phyloP scores from a whole-genome alignment of 2,113 vertebrate genomes.

The Gymnobelideus leadbeateri region DNA sequence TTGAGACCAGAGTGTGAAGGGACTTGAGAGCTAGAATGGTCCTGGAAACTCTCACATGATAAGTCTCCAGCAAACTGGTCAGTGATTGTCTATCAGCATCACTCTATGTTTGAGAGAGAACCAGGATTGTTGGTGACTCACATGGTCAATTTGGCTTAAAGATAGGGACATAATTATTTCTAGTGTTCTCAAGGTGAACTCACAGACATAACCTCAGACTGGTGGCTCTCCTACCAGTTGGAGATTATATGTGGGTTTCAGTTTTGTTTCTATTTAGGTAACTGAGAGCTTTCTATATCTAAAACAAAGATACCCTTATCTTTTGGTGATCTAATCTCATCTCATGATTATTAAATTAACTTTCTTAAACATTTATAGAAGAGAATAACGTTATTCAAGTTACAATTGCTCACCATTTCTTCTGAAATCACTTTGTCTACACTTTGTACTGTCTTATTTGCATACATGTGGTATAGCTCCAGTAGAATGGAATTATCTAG shows the following conservation, averaged over 20 bases:
- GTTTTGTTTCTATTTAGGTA: not conserved
- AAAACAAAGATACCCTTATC: not conserved
- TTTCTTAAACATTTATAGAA: conserved; percentile 18
- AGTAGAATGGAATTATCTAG: not conserved
- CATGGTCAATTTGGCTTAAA: conserved; percentile 54
- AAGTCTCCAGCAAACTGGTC: conserved; percentile 34
- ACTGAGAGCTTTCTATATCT: not conserved
- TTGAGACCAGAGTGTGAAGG: not conserved
- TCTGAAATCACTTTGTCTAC: conserved; percentile 28
- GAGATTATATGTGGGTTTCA: not conserved
- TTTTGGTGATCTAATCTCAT: not conserved
- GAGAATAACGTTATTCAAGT: not conserved
- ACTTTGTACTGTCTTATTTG: not conserved
- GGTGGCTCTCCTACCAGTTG: conserved; percentile 3
- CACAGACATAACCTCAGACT: not conserved
- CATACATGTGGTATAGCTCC: not conserved
- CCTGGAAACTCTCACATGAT: conserved; percentile 50
- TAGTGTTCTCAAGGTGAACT: not conserved
- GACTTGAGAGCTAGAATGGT: conserved; percentile 19
- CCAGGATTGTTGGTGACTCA: conserved; percentile 33
- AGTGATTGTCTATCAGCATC: conserved; percentile 32
- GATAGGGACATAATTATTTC: conserved; percentile 8
- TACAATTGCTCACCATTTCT: not conserved
- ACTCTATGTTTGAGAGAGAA: conserved; percentile 54
- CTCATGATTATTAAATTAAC: not conserved